Percentiles rank a stretch among this genome's conserved stretches.
Evolutionary conservation across 2,113 vertebrate species (phyloP).

Genomic region (Bagarius yarrelli): DNA sequence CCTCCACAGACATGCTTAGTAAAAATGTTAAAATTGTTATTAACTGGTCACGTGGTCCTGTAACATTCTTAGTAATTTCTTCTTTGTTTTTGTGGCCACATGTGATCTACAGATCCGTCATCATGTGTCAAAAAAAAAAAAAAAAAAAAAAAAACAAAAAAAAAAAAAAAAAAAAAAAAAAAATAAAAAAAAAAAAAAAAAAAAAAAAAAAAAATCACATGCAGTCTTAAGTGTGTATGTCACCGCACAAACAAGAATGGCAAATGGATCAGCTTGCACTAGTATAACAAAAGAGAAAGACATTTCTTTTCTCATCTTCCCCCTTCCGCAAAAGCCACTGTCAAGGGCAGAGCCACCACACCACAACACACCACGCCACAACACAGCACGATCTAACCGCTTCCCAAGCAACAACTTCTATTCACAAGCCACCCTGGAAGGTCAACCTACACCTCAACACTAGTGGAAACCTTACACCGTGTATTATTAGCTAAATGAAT

Average conservation of each 20-base stretch:
- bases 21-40: not conserved
- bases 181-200: no score
- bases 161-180: no score
- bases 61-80: not conserved
- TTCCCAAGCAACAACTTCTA: conserved; percentile 22
- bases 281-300: conserved; percentile 7
- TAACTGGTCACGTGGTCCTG: not conserved
- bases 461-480: conserved; percentile 29
- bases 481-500: conserved; percentile 29
- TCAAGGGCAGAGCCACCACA: conserved; percentile 12
- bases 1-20: not conserved
- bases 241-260: not conserved
- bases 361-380: not conserved
- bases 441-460: conserved; percentile 29
- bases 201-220: no score
- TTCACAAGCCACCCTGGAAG: conserved; percentile 9
- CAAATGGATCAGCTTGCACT: conserved; percentile 11
- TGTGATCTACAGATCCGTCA: conserved; percentile 14
- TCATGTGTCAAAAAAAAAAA: not conserved
- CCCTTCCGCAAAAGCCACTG: conserved; percentile 10
- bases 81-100: conserved; percentile 25
- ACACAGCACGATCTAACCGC: not conserved
- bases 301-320: not conserved
- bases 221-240: not conserved
- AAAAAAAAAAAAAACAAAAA: no score